Conservation (phyloP, 2,797 vertebrate genomes). For the Chelidonichthys spinosus region DNA sequence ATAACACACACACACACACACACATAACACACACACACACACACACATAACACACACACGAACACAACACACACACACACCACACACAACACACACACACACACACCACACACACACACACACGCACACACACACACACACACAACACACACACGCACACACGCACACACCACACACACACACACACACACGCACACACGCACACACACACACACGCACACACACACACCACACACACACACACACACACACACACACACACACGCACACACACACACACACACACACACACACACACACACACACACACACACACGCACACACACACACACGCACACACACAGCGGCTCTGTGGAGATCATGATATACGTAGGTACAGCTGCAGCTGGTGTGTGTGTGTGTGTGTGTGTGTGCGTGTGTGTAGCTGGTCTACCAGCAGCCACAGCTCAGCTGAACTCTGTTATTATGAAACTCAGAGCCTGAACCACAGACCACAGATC, state of each 20-base stretch:
- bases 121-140: slow-evolving; percentile 2
- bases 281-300: background rate
- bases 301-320: background rate
- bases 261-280: too few relatives aligned
- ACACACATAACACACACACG: slow-evolving; percentile 12
- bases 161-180: slow-evolving; percentile 3
- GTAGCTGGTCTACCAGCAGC: slow-evolving; percentile 20
- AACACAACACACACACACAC: background rate
- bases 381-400: background rate
- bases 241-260: too few relatives aligned
- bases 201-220: slow-evolving; percentile 17
- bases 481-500: slow-evolving; percentile 41
- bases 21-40: background rate
- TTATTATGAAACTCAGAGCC: slow-evolving; percentile 13
- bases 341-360: too few relatives aligned
- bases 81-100: background rate
- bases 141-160: too few relatives aligned
- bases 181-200: slow-evolving; percentile 1
- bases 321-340: background rate
- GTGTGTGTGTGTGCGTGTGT: slow-evolving; percentile 5
- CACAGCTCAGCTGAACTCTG: slow-evolving; percentile 26
- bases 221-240: background rate
- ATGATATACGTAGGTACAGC: background rate
- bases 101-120: background rate
- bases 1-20: background rate